These are phyloP conservation scores for Pristionchus mayeri DNA, from an alignment of 2,888 invertebrate genomes.

Conservation along the genomic window DNA sequence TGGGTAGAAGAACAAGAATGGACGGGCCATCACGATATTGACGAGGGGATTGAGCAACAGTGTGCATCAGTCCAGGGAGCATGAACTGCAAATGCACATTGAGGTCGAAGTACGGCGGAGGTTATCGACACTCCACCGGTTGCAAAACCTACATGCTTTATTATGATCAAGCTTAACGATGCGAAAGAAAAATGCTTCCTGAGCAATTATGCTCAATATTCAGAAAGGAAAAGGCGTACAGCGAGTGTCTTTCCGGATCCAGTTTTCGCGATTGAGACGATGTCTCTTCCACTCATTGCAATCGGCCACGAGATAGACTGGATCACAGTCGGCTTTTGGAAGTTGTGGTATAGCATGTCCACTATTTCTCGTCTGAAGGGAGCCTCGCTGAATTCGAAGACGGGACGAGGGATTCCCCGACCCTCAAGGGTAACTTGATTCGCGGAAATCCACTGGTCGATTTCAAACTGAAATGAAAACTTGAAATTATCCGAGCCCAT, in stretches of 20 bases:
- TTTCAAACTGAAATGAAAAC: slow-evolving; percentile 60
- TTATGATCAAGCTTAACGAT: slow-evolving; percentile 34
- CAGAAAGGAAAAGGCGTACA: slow-evolving; percentile 79
- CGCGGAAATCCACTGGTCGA: slow-evolving; percentile 84
- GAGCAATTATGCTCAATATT: background rate
- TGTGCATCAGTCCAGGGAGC: slow-evolving; percentile 92
- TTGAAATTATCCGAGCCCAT: slow-evolving; percentile 32
- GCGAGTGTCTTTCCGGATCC: slow-evolving; percentile 91
- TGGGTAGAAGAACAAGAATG: slow-evolving; percentile 78
- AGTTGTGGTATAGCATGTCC: slow-evolving; percentile 65
- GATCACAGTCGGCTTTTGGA: slow-evolving; percentile 75
- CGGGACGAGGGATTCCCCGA: slow-evolving; percentile 87
- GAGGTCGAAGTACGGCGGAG: slow-evolving; percentile 41
- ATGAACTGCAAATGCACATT: slow-evolving; percentile 79
- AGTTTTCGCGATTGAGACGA: slow-evolving; percentile 92
- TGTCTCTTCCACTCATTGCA: slow-evolving; percentile 89
- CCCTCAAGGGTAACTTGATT: slow-evolving; percentile 92
- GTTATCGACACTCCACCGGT: slow-evolving; percentile 59
- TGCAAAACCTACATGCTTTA: slow-evolving; percentile 83
- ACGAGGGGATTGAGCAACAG: slow-evolving; percentile 89
- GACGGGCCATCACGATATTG: slow-evolving; percentile 93
- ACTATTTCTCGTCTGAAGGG: slow-evolving; percentile 80
- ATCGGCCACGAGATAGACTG: slow-evolving; percentile 95
- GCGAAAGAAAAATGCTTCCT: background rate
- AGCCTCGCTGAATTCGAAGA: slow-evolving; percentile 90